Conservation (phyloP, 2,797 vertebrate genomes). For the Helicolenus hilgendorfi region DNA sequence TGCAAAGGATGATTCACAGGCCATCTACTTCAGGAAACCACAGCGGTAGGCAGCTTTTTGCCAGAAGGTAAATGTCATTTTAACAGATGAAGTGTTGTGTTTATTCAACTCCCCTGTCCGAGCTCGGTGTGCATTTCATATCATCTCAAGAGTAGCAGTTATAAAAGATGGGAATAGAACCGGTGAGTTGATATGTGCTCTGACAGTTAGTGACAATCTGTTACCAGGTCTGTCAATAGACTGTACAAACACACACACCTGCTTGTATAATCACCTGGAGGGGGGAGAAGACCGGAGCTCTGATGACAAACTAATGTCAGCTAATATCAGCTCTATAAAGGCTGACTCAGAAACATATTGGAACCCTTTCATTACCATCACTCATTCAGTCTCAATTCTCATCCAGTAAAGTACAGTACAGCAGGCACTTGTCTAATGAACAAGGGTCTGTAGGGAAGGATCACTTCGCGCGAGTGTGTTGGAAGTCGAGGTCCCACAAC, state of each 20-base stretch:
- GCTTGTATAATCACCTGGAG: conserved; percentile 52
- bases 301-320: conserved; percentile 84
- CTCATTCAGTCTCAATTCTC: conserved; percentile 80
- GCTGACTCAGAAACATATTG: conserved; percentile 86
- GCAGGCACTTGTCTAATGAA: conserved; percentile 86
- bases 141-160: conserved; percentile 11
- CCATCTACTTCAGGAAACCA: conserved; percentile 72
- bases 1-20: conserved; percentile 64
- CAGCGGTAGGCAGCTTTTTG: conserved; percentile 52
- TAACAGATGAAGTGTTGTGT: conserved; percentile 27
- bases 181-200: conserved; percentile 36
- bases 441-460: conserved; percentile 82
- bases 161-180: conserved; percentile 39
- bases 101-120: conserved; percentile 32
- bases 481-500: conserved; percentile 84
- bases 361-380: conserved; percentile 85
- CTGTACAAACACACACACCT: conserved; percentile 24
- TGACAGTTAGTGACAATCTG: conserved; percentile 59
- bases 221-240: conserved; percentile 63
- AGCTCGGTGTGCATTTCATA: conserved; percentile 14
- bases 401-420: conserved; percentile 72
- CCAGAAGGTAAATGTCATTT: conserved; percentile 30
- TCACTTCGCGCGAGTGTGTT: conserved; percentile 80
- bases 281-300: conserved; percentile 23
- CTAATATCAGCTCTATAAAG: conserved; percentile 79